phyloP scores from a whole-genome alignment of 2,888 invertebrate genomes.

The Lampropteryx suffumata region DNA sequence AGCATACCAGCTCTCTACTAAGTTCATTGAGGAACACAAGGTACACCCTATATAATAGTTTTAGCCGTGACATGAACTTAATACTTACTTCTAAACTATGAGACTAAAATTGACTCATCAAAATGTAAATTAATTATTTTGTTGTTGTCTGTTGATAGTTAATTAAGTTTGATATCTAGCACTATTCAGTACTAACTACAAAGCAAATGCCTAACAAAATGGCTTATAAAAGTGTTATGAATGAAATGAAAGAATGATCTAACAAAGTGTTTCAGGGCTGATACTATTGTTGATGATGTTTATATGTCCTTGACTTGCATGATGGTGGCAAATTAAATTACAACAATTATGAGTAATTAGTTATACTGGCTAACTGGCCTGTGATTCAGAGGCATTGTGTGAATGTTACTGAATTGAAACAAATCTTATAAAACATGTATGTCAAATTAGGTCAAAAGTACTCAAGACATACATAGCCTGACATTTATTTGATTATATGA shows the following conservation, averaged over 20 bases:
- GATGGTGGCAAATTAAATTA: slow-evolving; percentile 10
- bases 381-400: slow-evolving; percentile 7
- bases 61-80: slow-evolving; percentile 8
- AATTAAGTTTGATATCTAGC: slow-evolving; percentile 15
- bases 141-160: slow-evolving; percentile 19
- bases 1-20: slow-evolving; percentile 72
- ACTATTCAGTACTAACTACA: slow-evolving; percentile 6
- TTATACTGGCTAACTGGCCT: background rate
- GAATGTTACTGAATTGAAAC: too few species aligned
- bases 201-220: slow-evolving; percentile 7
- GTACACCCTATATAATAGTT: slow-evolving; percentile 35
- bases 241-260: background rate
- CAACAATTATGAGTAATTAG: slow-evolving; percentile 10
- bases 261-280: slow-evolving; percentile 4
- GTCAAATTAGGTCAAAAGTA: too few species aligned
- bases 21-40: slow-evolving; percentile 72
- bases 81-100: background rate
- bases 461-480: too few species aligned
- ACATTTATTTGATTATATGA: too few species aligned
- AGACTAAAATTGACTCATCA: slow-evolving; percentile 13
- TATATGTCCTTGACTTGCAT: slow-evolving; percentile 5
- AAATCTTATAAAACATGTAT: too few species aligned
- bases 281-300: background rate
- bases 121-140: slow-evolving; percentile 28
- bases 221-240: background rate